These are phyloP conservation scores for Paralichthys olivaceus DNA, from an alignment of 2,113 vertebrate species.

Conservation along the genomic window DNA sequence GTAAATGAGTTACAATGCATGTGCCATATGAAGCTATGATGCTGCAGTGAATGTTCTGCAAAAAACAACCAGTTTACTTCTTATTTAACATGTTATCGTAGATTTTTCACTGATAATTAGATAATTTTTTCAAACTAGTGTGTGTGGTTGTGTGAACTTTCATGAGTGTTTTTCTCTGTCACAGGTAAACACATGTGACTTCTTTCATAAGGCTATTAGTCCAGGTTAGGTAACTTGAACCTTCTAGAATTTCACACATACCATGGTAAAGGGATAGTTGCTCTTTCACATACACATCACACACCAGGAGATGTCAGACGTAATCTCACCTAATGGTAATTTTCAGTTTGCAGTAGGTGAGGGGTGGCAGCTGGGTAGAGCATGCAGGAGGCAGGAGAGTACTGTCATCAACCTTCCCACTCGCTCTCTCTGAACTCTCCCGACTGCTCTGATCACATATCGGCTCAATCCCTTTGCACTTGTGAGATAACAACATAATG, in stretches of 20 bases:
- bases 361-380: no score
- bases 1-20: slow-evolving; percentile 51
- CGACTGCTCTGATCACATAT: not conserved
- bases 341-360: no score
- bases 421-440: no score
- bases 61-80: not conserved
- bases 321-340: not conserved
- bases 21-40: not conserved
- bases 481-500: no score
- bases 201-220: slow-evolving; percentile 15
- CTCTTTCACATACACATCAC: not conserved
- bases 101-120: not conserved
- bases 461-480: not conserved
- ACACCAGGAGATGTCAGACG: not conserved
- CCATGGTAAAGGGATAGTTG: not conserved
- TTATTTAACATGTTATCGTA: no score
- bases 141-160: not conserved
- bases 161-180: not conserved
- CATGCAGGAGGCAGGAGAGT: no score
- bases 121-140: not conserved
- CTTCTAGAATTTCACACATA: not conserved
- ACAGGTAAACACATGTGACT: not conserved
- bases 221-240: not conserved
- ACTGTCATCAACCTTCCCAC: no score
- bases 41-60: not conserved